Evolutionary conservation across 2,888 invertebrate species (phyloP).

Genomic region (Sinopyrophorus schimmeli): DNA sequence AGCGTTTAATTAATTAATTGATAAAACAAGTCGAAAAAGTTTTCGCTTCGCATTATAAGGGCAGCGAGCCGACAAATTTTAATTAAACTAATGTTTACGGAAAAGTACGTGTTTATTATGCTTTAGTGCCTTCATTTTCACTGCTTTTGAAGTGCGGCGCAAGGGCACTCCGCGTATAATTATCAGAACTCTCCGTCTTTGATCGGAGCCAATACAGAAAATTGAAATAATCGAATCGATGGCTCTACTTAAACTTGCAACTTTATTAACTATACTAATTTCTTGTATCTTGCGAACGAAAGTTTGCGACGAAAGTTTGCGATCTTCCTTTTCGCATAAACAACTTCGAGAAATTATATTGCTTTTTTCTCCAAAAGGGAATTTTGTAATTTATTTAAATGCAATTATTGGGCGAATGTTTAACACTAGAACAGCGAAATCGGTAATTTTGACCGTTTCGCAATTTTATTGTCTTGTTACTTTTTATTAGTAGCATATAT

Average conservation of each 20-base stretch:
- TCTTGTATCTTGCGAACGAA: too few species aligned
- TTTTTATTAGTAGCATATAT: too few species aligned
- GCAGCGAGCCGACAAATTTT: constrained; percentile 13
- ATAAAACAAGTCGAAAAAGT: not conserved
- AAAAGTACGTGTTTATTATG: constrained; percentile 12
- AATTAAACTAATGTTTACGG: constrained; percentile 20
- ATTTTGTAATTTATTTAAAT: too few species aligned
- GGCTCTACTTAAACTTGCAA: constrained; percentile 16
- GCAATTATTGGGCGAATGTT: too few species aligned
- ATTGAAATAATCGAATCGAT: constrained; percentile 11
- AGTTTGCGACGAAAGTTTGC: too few species aligned
- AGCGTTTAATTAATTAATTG: constrained; percentile 2
- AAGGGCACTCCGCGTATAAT: constrained; percentile 15
- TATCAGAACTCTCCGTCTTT: constrained; percentile 13
- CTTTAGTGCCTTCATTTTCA: constrained; percentile 12
- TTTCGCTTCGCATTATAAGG: constrained; percentile 10
- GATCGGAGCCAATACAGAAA: constrained; percentile 12
- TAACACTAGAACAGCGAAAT: too few species aligned
- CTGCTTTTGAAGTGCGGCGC: constrained; percentile 12
- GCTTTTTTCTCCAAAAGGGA: too few species aligned
- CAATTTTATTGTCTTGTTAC: too few species aligned
- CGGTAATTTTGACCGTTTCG: too few species aligned
- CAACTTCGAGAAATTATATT: too few species aligned
- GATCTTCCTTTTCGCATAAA: too few species aligned
- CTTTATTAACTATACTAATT: constrained; percentile 8